A percentile compares a stretch with the other conserved stretches of the same genome.
Conservation (phyloP, 2,797 vertebrate species). For the Jordanella pulchra region DNA sequence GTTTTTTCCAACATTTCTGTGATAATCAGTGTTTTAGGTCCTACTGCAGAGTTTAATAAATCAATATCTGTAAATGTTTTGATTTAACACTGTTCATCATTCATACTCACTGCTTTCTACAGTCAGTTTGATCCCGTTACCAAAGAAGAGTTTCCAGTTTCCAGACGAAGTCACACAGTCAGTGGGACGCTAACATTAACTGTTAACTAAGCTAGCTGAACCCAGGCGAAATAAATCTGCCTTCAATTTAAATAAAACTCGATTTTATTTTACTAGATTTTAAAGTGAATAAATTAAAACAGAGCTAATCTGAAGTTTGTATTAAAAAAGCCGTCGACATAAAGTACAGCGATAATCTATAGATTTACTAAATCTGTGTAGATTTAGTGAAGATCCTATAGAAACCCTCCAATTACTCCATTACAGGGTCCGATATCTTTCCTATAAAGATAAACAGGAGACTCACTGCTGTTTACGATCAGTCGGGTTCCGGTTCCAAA, state of each 20-base stretch:
- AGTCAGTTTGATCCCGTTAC: slow-evolving; percentile 47
- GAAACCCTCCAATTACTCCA: neutral
- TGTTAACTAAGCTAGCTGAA: neutral
- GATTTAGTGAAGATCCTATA: no score
- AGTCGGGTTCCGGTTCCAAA: neutral
- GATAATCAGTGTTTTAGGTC: neutral
- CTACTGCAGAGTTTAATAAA: neutral
- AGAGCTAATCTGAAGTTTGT: neutral
- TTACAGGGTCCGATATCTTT: neutral
- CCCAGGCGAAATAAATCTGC: neutral
- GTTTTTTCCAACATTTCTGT: neutral
- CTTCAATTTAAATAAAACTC: no score
- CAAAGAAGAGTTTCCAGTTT: slow-evolving; percentile 52
- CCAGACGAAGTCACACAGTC: slow-evolving; percentile 56
- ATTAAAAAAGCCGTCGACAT: neutral
- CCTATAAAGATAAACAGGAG: neutral
- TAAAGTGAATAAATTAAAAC: neutral
- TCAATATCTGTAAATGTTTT: neutral
- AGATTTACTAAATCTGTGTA: neutral
- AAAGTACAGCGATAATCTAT: neutral
- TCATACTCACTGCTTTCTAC: slow-evolving; percentile 39
- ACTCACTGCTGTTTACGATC: neutral
- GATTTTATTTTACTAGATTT: neutral
- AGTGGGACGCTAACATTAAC: slow-evolving; percentile 17
- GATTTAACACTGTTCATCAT: neutral